Evolutionary conservation across 1,140 invertebrate species (phyloP).

Genomic region (Drosophila nigromelanica): DNA sequence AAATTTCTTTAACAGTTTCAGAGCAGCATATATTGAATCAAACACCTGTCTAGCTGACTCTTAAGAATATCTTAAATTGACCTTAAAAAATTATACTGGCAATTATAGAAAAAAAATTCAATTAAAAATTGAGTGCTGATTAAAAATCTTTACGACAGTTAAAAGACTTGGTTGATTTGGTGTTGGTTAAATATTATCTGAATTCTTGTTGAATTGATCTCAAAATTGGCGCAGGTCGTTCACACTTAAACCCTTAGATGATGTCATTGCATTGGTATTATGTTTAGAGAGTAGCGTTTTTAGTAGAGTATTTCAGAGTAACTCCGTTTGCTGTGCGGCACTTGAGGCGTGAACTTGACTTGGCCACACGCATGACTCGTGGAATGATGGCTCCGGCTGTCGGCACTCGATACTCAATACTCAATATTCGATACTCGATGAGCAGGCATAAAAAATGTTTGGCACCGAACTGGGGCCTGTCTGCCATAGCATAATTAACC

Average conservation of each 20-base stretch:
- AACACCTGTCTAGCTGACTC: background rate
- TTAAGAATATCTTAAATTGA: background rate
- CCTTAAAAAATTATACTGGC: background rate
- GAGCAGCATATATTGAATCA: background rate
- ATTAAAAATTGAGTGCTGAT: background rate
- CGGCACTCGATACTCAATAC: conserved; percentile 2
- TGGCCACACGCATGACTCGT: conserved; percentile 56
- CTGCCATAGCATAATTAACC: conserved; percentile 58
- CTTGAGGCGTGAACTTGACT: conserved; percentile 55
- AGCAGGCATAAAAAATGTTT: conserved; percentile 53
- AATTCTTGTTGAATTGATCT: conserved; percentile 4
- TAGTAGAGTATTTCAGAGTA: conserved; percentile 34
- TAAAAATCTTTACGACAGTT: background rate
- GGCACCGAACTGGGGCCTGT: conserved; percentile 18
- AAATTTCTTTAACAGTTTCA: background rate
- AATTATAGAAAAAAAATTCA: background rate
- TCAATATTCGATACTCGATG: conserved; percentile 39
- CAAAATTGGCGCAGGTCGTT: background rate
- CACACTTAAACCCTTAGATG: conserved; percentile 8
- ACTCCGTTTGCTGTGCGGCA: conserved; percentile 37
- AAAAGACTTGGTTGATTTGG: background rate
- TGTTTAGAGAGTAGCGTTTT: conserved; percentile 21
- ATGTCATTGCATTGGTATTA: conserved; percentile 29
- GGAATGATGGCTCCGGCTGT: conserved; percentile 3
- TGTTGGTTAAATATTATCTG: conserved; percentile 1